Evolutionary conservation across 2,888 invertebrate species (phyloP), one percentile per base, ranked within the genome.

Genomic region (Netelia inedita): DNA sequence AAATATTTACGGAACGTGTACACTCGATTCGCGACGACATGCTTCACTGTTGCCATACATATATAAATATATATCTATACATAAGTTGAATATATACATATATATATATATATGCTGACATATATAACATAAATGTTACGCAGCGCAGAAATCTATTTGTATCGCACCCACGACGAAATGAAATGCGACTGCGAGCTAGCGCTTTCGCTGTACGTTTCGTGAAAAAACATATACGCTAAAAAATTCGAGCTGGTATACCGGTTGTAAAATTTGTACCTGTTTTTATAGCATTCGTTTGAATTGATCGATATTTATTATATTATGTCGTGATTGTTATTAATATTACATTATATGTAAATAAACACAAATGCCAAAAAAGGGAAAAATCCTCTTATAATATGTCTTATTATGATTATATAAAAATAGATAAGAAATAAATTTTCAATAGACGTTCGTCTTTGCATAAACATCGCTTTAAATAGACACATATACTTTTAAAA

Each of bases 1-100:
- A 92, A 93, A 92, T 93, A 93, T 93, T 92, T 90, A 90, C 88
- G 86, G 91, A 92, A 92, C 92, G 92, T 93, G 92, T 87, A 88
- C 88, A 86, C 88, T 86, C 87, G 84, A 87, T 88, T 90, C 57
- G 78, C 82, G 78, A 53, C 53, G 63, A 63, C 75, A 69, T 43
- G 28, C 66, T 69, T 79, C 80, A 50, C 53, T 57, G 79, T 66
- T 61, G 69, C 21, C 19, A 55, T 71, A 21, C 57, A 35, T 53
- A 76, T 73, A 79, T 73, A 41, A 21, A 53, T 8, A 65, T 50
- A 72, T 69, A 73, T 75, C 19, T 75, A 66, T 74, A 43, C 53
- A 50, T 74, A 28, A 43, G 35, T 55, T 5, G 61, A 78, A 74
- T 71, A 50, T 35, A 53, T 43, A 74, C 28, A 66, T 74, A 71